Base-by-base conservation (phyloP, 2,888 invertebrate species). In the Nebria brevicollis region DNA sequence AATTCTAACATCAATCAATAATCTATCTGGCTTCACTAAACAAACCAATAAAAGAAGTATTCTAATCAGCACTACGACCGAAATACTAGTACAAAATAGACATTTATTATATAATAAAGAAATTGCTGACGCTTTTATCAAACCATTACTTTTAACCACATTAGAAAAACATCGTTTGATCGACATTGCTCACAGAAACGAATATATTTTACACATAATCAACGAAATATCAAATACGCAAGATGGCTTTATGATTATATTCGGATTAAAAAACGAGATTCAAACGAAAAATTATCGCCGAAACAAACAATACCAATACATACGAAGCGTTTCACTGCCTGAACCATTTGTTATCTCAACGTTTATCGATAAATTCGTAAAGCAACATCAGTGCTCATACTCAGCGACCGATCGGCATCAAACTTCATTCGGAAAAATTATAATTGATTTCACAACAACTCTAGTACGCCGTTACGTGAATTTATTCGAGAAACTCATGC, bases 391-490 rank as follows among this genome's bases (percentile, higher is more conserved):
- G 2, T 42, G 73, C 42, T 73, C 73, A n/a, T 75, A 72, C 42
- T 80, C 80, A 10, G 80, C 80, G 7, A 80, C 54, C 15, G 80
- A 80, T 68, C 5, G 75, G 11, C 65, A 80, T n/a, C 70, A 80
- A 34, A 65, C 70, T 15, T 75, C 75, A 7, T 70, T 80, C 15
- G 80, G 66, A 2, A 84, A 84, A 78, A 78, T 83, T 25, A 83
- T 85, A 26, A 65, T 83, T 8, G 84, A 84, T 79, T 78, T 84
- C n/a, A 83, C 85, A 3, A 77, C 76, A 20, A 66, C 82, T 15
- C 74, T 78, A 42, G 41, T 85, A 6, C 82, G 82, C 76, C 82
- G 79, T 54, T 82, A 82, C 68, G 77, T 83, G 41, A 84, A 83
- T 74, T 77, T 74, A 11, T 84, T 82, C 43, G 83, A 84, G 73